Evolutionary conservation across 2,888 invertebrate species (phyloP), one percentile per base, ranked within the genome.

Genomic region (Pachymerium ferrugineum): DNA sequence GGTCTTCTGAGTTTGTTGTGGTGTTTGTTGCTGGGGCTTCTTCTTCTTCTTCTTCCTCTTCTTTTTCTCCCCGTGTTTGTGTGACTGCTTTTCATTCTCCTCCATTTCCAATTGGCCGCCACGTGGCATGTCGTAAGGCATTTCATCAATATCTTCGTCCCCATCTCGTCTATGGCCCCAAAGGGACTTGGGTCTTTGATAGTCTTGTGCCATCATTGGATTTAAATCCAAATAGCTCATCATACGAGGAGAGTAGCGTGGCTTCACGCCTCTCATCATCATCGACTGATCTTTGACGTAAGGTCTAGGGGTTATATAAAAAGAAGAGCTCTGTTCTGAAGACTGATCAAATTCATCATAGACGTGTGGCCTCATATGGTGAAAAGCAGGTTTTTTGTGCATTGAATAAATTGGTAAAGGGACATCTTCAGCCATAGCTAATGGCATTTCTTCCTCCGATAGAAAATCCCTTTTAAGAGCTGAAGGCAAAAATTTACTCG

Each of bases 1-100:
- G 2, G 4, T n/a, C 62, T 62, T 62, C 14, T 62, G 19, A 12
- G 12, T 12, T n/a, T n/a, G 47, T 22, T 19, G 3, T 16, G 1
- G 3, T 10, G 19, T 22, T 22, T 54, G 47, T 8, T 54, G 47
- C 47, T 19, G 4, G 19, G 5, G n/a, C 28, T 62, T 62, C 62
- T 62, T 62, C 62, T 62, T 62, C 12, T 25, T 62, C 62, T 62
- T 62, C 62, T 25, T 62, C 62, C 12, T 62, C 14, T 62, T 62
- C 62, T 62, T 62, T 28, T 62, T 62, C 28, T 62, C 62, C 14
- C 4, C 62, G 28, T 62, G 22, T 28, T 62, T 25, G 2, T n/a
- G 25, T n/a, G 28, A 25, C 28, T 62, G 22, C 14, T 3, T 62
- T 28, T 62, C 62, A 28, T 62, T 25, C n/a, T 62, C 62, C 62